Percentiles rank a stretch among this genome's conserved stretches.
Evolutionary conservation across 2,113 vertebrate species (phyloP).

Genomic region (Uria lomvia): DNA sequence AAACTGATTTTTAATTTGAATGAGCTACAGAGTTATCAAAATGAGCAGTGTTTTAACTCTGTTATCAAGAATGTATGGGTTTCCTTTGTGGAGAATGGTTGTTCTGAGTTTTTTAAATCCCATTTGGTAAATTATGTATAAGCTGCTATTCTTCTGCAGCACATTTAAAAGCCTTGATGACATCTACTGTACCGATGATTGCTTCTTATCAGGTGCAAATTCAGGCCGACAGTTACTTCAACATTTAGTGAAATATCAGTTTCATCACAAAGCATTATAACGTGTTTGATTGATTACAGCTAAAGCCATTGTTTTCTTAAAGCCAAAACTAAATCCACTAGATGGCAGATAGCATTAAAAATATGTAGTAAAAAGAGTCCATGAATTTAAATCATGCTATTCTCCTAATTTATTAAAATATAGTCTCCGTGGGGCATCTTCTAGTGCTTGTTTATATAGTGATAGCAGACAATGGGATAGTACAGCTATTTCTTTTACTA

Average conservation of each 20-base stretch:
- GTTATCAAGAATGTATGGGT: background rate
- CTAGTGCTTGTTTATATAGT: background rate
- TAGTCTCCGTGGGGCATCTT: background rate
- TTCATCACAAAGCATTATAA: background rate
- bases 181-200: background rate
- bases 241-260: background rate
- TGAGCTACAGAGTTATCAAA: background rate
- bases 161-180: background rate
- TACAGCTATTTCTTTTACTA: background rate
- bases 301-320: background rate
- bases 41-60: background rate
- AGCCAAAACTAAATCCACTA: conserved; percentile 32
- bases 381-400: background rate
- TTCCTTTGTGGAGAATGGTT: background rate
- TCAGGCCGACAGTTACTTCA: background rate
- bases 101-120: background rate
- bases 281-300: background rate
- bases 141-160: background rate
- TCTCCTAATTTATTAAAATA: background rate
- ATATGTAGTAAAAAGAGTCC: conserved; percentile 2
- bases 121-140: background rate
- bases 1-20: background rate
- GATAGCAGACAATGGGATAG: background rate
- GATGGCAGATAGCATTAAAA: conserved; percentile 59
- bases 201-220: background rate